A percentile compares a stretch with the other conserved stretches of the same genome.
phyloP scores from a whole-genome alignment of 2,797 vertebrate genomes.

The Micromesistius poutassou region DNA sequence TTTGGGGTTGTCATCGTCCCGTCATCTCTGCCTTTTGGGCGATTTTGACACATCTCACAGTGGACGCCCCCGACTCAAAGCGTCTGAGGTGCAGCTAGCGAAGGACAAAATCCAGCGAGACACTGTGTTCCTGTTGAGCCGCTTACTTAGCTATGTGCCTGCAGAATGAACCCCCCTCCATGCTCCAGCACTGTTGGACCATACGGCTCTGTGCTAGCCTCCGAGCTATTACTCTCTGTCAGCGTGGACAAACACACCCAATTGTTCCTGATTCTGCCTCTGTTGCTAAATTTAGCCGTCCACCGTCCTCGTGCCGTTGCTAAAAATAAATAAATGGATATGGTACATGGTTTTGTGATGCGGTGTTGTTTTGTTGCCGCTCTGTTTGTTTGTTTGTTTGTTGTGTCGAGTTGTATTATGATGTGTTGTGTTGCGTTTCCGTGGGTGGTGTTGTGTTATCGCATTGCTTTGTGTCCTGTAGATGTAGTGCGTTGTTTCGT shows the following conservation, averaged over 20 bases:
- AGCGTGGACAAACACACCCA: slow-evolving; percentile 11
- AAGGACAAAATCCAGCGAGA: slow-evolving; percentile 18
- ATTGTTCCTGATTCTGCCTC: slow-evolving; percentile 9
- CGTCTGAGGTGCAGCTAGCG: slow-evolving; percentile 5
- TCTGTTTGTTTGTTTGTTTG: slow-evolving; percentile 10
- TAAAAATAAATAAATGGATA: no score
- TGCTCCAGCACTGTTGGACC: slow-evolving; percentile 31
- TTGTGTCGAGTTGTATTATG: slow-evolving; percentile 15
- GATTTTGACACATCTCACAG: no score
- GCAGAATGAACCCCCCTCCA: slow-evolving; percentile 17
- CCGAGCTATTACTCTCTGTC: slow-evolving; percentile 25
- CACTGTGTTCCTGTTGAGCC: slow-evolving; percentile 9
- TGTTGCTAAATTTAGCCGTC: slow-evolving; percentile 26
- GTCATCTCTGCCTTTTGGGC: no score
- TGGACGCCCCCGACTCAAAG: background rate
- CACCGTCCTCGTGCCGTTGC: background rate
- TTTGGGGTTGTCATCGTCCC: slow-evolving; percentile 10
- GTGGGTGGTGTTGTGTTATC: background rate
- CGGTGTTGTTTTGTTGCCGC: background rate
- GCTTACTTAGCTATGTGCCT: slow-evolving; percentile 22
- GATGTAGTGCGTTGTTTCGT: background rate
- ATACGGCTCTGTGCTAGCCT: slow-evolving; percentile 23
- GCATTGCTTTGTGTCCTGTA: no score
- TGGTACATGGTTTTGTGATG: slow-evolving; percentile 54
- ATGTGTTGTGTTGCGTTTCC: background rate